Conservation (phyloP, 53 echinoderm and acorn worm species). For the Henricia sp. region DNA sequence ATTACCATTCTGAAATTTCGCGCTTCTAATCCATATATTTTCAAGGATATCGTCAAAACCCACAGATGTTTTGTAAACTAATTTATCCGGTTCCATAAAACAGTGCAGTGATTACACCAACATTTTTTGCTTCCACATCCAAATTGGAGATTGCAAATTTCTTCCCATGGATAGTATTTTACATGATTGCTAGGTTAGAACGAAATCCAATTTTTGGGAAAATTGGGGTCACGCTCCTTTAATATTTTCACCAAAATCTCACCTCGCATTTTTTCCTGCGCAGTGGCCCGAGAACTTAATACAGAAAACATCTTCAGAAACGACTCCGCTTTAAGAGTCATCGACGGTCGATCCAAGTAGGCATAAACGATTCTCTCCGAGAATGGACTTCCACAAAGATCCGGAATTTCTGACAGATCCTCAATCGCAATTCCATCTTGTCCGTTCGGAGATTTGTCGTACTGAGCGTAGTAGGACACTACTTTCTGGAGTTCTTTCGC, state of each 20-base stretch:
- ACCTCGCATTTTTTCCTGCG: slow-evolving; percentile 84
- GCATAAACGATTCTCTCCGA: slow-evolving; percentile 65
- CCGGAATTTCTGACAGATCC: slow-evolving; percentile 67
- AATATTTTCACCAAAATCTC: not conserved
- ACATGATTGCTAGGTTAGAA: no score
- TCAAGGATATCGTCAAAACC: no score
- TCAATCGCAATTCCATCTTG: slow-evolving; percentile 80
- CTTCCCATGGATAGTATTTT: no score
- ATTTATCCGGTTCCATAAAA: no score
- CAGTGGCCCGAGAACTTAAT: slow-evolving; percentile 72
- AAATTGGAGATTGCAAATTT: no score
- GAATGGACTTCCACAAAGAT: slow-evolving; percentile 75
- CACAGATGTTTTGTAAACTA: no score
- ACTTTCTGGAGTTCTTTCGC: slow-evolving; percentile 74
- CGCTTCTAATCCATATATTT: no score
- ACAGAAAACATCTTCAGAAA: slow-evolving; percentile 74
- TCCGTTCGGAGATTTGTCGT: slow-evolving; percentile 64
- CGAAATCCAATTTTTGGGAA: no score
- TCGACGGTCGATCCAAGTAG: slow-evolving; percentile 46
- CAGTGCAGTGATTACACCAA: no score
- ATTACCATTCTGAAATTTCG: no score
- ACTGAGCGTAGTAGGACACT: slow-evolving; percentile 64
- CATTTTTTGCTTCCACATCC: no score
- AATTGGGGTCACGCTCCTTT: not conserved
- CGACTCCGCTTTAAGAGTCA: slow-evolving; percentile 67